Base-by-base conservation (phyloP, 2,888 invertebrate species). In the Anaspis maculata region DNA sequence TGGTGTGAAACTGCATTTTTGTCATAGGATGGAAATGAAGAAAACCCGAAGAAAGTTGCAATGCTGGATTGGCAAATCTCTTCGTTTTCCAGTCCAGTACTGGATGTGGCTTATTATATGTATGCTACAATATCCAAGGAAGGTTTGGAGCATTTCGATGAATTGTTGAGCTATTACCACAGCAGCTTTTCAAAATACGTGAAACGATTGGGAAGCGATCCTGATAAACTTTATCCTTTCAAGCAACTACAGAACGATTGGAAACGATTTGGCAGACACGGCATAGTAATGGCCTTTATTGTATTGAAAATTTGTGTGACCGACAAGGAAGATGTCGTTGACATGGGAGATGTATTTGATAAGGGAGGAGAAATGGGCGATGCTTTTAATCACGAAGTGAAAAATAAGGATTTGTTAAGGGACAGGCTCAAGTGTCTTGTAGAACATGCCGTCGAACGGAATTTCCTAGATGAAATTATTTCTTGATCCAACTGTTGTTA, bases 31-130 rank as follows among this genome's bases (percentile, higher is more conserved):
- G n/a, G n/a, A n/a, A n/a, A n/a, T n/a, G n/a, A n/a, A n/a, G n/a
- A 33, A 11, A 14, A 4, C 12, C 33, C 33, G 3, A 11, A 15
- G 13, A 19, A 32, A 3, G 28, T 37, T 3, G 37, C 37, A 3
- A 13, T 37, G 6, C 15, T 42, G n/a, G 41, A 44, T 15, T 39
- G 35, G 32, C 41, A 44, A 32, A 13, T 41, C 2, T 23, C 38
- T 4, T 25, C 13, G 10, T 23, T 22, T 7, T 19, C 30, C 6
- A 24, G 33, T 14, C 43, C 43, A 11, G 30, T 39, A 13, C 3
- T 29, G 2, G 43, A 43, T 25, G 25, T 43, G n/a, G 27, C 37
- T 2, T 41, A 37, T 27, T 39, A 33, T 30, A 11, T 43, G 5
- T 38, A 32, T 23, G 11, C 30, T 7, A 28, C 28, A 15, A 16